Conservation (phyloP, 1,140 invertebrate genomes). For the Drosophila serrata region DNA sequence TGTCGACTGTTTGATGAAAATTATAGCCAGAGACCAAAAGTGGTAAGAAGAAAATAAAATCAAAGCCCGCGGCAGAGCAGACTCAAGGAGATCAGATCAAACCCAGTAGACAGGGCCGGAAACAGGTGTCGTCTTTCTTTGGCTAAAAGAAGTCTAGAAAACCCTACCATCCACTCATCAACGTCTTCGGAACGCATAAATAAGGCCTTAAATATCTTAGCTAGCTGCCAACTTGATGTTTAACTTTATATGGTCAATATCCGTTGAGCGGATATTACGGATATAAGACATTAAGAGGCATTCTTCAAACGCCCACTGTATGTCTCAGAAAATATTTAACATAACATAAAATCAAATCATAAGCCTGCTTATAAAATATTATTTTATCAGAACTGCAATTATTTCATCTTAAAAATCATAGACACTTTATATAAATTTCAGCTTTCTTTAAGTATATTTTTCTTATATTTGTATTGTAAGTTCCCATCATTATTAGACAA, state of each 20-base stretch:
- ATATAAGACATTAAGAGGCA: conserved; percentile 13
- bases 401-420: no score
- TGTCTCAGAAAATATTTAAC: not conserved
- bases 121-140: conserved; percentile 72
- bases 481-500: no score
- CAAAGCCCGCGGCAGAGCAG: conserved; percentile 8
- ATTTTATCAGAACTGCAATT: not conserved
- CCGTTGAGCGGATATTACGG: conserved; percentile 24
- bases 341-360: not conserved
- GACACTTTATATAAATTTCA: no score
- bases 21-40: conserved; percentile 51
- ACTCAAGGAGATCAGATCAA: conserved; percentile 31
- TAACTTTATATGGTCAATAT: conserved; percentile 30
- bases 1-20: conserved; percentile 66
- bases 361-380: not conserved
- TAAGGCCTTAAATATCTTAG: conserved; percentile 23
- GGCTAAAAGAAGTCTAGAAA: conserved; percentile 18
- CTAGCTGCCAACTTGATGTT: conserved; percentile 10
- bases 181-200: conserved; percentile 31
- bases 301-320: conserved; percentile 28
- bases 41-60: conserved; percentile 10
- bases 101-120: conserved; percentile 62
- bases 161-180: conserved; percentile 3
- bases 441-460: no score
- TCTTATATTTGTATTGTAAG: no score